Conservation (phyloP, 2,797 vertebrate genomes). For the Pteronotus mesoamericanus region DNA sequence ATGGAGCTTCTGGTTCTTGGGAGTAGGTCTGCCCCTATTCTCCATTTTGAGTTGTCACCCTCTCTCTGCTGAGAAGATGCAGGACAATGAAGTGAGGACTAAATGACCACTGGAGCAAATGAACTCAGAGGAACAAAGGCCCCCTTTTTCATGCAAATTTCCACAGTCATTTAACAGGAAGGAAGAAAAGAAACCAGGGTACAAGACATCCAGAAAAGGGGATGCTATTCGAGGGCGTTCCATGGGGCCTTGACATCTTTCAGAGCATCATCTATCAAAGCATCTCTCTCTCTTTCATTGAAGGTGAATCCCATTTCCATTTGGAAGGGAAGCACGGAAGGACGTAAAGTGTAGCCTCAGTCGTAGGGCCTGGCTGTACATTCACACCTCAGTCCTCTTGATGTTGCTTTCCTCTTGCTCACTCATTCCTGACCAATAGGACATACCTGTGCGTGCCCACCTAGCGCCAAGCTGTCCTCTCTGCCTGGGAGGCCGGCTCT, state of each 20-base stretch:
- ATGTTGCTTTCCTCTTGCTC: neutral
- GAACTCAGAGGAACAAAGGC: slow-evolving; percentile 61
- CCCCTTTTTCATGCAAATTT: slow-evolving; percentile 68
- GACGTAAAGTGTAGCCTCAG: neutral
- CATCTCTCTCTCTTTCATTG: slow-evolving; percentile 6
- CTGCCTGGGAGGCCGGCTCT: neutral
- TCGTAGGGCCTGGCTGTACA: neutral
- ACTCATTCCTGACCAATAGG: neutral
- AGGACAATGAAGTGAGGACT: slow-evolving; percentile 65
- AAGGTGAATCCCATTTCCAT: neutral
- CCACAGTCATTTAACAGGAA: slow-evolving; percentile 52
- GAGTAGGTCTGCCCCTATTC: neutral
- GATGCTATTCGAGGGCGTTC: neutral
- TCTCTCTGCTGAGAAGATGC: slow-evolving; percentile 30
- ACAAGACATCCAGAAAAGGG: slow-evolving; percentile 36
- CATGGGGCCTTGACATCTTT: neutral
- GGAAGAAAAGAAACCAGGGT: slow-evolving; percentile 51
- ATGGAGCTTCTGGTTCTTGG: slow-evolving; percentile 4
- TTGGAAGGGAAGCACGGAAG: neutral
- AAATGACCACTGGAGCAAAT: slow-evolving; percentile 60
- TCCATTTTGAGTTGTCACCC: slow-evolving; percentile 17
- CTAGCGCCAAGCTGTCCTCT: neutral
- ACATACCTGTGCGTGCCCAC: neutral
- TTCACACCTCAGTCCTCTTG: neutral
- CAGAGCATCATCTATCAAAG: slow-evolving; percentile 41